A percentile compares a stretch with the other conserved stretches of the same genome.
These are phyloP conservation scores for Cephonodes hylas DNA, from an alignment of 2,888 invertebrate species.

Conservation along the genomic window DNA sequence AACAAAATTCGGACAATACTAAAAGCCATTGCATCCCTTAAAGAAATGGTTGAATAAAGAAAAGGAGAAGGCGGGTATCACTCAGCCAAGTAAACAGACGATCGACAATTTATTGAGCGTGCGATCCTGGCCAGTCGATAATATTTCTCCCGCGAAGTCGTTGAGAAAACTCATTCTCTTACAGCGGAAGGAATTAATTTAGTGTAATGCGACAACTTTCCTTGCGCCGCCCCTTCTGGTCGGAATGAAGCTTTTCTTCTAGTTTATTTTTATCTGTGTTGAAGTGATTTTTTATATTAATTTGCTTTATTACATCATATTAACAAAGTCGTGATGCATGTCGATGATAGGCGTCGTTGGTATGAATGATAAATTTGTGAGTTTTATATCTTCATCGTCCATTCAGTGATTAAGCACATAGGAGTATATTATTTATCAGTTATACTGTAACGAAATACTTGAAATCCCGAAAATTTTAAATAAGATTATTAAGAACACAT, in stretches of 20 bases:
- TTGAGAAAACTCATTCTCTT: slow-evolving; percentile 45
- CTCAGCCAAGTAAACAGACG: slow-evolving; percentile 6
- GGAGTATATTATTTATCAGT: no score
- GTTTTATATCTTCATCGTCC: no score
- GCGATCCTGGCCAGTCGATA: slow-evolving; percentile 21
- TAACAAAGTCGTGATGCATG: no score
- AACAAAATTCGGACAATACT: no score
- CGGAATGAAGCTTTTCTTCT: not conserved
- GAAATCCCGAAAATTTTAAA: no score
- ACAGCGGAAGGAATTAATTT: slow-evolving; percentile 44
- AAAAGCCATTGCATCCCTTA: not conserved
- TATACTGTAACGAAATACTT: no score
- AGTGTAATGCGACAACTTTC: slow-evolving; percentile 38
- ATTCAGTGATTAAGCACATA: no score
- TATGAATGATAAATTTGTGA: no score
- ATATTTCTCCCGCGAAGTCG: slow-evolving; percentile 38
- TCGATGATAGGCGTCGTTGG: no score
- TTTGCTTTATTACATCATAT: no score
- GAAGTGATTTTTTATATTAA: no score
- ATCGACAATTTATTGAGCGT: slow-evolving; percentile 14
- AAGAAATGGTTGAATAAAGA: not conserved
- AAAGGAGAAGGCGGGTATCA: not conserved
- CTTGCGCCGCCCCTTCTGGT: slow-evolving; percentile 21
- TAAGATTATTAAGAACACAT: no score
- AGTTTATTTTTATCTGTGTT: not conserved